Percentiles rank a stretch among this genome's conserved stretches.
Evolutionary conservation across 1,140 invertebrate genomes (phyloP).

Genomic region (Trichonephila clavata): DNA sequence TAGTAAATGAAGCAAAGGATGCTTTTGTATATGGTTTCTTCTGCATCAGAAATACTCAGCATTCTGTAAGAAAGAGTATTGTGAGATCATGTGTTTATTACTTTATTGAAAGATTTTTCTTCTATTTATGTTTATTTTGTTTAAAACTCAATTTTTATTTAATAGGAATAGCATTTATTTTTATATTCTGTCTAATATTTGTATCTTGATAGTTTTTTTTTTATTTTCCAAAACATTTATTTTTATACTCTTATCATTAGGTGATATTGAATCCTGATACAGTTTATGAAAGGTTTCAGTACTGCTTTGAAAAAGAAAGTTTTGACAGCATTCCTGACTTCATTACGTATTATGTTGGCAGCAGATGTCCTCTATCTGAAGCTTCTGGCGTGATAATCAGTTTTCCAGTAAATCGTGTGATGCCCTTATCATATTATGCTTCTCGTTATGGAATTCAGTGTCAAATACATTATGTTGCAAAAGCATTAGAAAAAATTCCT

Average conservation of each 20-base stretch:
- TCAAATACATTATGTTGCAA: slow-evolving; percentile 79
- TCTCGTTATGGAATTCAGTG: slow-evolving; percentile 82
- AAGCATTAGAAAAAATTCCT: slow-evolving; percentile 72
- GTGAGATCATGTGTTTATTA: too few species aligned
- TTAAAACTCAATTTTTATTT: too few species aligned
- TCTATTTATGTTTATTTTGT: too few species aligned
- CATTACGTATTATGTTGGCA: slow-evolving; percentile 96
- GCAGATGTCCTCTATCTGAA: slow-evolving; percentile 90
- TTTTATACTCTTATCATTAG: slow-evolving; percentile 81
- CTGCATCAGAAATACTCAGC: too few species aligned
- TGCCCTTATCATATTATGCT: slow-evolving; percentile 82
- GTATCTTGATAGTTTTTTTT: too few species aligned
- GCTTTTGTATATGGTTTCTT: too few species aligned
- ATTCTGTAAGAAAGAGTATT: too few species aligned
- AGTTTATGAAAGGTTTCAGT: slow-evolving; percentile 94
- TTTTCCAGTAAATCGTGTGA: slow-evolving; percentile 87
- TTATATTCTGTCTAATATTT: too few species aligned
- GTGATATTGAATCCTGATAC: slow-evolving; percentile 92
- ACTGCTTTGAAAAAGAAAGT: slow-evolving; percentile 95
- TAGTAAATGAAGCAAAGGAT: too few species aligned
- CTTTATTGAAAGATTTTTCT: too few species aligned
- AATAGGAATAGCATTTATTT: too few species aligned
- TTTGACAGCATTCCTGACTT: slow-evolving; percentile 96
- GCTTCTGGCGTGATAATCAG: slow-evolving; percentile 92
- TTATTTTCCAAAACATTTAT: background rate